Conservation (phyloP, 2,797 vertebrate species). For the Myotis findleyi region DNA sequence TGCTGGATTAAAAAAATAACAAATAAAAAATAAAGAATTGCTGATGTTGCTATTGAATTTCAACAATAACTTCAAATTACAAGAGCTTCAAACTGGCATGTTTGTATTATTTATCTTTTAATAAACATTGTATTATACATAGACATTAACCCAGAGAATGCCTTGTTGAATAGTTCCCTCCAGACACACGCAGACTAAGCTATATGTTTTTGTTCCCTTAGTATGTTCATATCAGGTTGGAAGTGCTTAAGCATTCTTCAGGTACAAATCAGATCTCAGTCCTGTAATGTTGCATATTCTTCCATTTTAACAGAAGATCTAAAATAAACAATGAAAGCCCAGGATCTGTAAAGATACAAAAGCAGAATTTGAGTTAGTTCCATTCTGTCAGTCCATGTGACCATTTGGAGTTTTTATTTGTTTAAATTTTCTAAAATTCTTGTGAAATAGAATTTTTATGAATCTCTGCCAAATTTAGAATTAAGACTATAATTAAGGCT, state of each 20-base stretch:
- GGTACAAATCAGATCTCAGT: neutral
- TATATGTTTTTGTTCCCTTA: neutral
- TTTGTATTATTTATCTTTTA: slow-evolving; percentile 28
- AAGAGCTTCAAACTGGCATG: neutral
- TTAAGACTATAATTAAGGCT: neutral
- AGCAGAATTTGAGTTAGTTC: neutral
- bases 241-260: neutral
- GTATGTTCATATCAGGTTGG: neutral
- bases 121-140: neutral
- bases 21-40: neutral
- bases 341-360: neutral
- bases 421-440: slow-evolving; percentile 36
- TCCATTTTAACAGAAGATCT: neutral
- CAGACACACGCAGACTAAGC: neutral
- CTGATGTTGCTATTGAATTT: slow-evolving; percentile 1
- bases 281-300: neutral
- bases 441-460: neutral
- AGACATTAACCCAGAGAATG: neutral
- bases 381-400: neutral
- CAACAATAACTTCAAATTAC: neutral
- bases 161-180: neutral
- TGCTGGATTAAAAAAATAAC: neutral
- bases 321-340: neutral
- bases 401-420: neutral
- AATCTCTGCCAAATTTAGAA: neutral